Evolutionary conservation across 2,113 vertebrate genomes (phyloP).

Genomic region (cattle (Bos taurus)): DNA sequence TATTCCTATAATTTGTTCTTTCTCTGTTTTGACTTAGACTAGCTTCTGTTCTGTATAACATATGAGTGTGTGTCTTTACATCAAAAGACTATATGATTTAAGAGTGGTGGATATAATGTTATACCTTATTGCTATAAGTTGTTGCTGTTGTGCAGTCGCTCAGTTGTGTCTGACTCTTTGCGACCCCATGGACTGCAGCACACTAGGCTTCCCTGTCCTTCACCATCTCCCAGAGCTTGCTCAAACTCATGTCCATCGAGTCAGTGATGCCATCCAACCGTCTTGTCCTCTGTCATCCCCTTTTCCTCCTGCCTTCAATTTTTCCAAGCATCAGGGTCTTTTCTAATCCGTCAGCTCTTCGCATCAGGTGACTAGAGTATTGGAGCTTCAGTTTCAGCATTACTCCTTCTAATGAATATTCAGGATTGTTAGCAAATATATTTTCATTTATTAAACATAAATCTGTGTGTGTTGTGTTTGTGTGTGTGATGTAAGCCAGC

Average conservation of each 20-base stretch:
- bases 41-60: neutral
- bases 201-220: neutral
- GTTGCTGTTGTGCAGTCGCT: neutral
- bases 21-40: neutral
- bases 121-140: conserved; percentile 52
- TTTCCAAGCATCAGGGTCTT: neutral
- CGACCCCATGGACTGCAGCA: too few relatives aligned
- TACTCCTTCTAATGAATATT: neutral
- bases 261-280: neutral
- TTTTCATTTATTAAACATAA: neutral
- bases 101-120: conserved; percentile 64
- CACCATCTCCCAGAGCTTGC: neutral
- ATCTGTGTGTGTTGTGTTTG: neutral
- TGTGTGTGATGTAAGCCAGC: too few relatives aligned
- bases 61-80: conserved; percentile 43
- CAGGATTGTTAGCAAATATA: neutral
- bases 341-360: neutral
- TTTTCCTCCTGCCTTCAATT: neutral
- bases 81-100: conserved; percentile 61
- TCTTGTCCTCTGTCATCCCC: neutral
- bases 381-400: neutral
- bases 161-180: neutral
- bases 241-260: neutral
- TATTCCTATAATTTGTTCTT: neutral
- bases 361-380: neutral